Conservation (phyloP, 2,888 invertebrate genomes). For the Octonoba sinensis region DNA sequence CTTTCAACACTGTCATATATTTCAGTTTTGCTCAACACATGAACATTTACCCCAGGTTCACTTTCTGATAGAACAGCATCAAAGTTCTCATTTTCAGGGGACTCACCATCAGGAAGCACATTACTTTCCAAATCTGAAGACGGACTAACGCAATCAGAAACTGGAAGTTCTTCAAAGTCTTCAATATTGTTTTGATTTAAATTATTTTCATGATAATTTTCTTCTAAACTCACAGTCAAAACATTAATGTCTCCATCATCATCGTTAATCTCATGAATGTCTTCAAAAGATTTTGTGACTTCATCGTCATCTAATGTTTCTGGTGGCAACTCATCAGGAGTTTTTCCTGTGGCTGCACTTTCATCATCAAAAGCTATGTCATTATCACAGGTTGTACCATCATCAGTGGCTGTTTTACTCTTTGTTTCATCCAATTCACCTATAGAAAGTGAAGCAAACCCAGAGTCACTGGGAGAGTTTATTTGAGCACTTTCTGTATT, state of each 20-base stretch:
- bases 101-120: too few relatives aligned
- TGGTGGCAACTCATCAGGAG: constrained; percentile 47
- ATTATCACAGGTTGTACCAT: constrained; percentile 43
- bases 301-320: constrained; percentile 38
- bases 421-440: constrained; percentile 30
- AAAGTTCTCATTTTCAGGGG: not conserved
- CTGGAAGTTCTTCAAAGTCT: not conserved
- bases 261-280: constrained; percentile 8
- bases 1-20: not conserved
- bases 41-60: too few relatives aligned
- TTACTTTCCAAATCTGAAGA: not conserved
- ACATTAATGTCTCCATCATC: not conserved
- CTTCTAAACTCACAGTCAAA: constrained; percentile 5
- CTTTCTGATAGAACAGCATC: not conserved
- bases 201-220: not conserved
- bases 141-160: not conserved
- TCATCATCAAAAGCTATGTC: constrained; percentile 46
- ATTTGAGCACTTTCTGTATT: constrained; percentile 41
- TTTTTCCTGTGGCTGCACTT: constrained; percentile 46
- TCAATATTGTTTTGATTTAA: too few relatives aligned
- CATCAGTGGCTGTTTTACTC: constrained; percentile 35
- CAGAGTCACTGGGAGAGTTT: constrained; percentile 53
- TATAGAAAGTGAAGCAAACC: constrained; percentile 39
- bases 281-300: constrained; percentile 32
- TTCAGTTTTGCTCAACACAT: not conserved